Percentiles rank a stretch among this genome's conserved stretches.
Evolutionary conservation across 2,797 vertebrate species (phyloP).

Genomic region (Betta splendens): DNA sequence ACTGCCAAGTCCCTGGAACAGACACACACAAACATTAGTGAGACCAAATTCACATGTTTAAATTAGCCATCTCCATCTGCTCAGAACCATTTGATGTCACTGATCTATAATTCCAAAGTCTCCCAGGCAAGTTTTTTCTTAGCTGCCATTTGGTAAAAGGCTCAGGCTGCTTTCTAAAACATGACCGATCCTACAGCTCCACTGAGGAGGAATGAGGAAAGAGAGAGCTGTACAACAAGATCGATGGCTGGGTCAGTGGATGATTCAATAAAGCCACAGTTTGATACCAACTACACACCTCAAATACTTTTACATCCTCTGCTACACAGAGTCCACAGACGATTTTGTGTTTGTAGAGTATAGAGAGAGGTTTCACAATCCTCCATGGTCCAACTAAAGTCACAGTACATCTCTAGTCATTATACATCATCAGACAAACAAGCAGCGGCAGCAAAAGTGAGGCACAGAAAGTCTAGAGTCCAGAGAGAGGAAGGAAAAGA

Average conservation of each 20-base stretch:
- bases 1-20: conserved; percentile 88
- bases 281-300: conserved; percentile 71
- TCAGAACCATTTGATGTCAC: conserved; percentile 55
- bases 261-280: conserved; percentile 75
- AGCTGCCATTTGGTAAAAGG: conserved; percentile 43
- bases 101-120: conserved; percentile 68
- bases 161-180: conserved; percentile 60
- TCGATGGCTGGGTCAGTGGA: conserved; percentile 71
- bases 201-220: conserved; percentile 43
- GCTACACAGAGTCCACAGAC: conserved; percentile 31
- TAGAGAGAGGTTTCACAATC: conserved; percentile 46
- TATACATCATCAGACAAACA: conserved; percentile 72
- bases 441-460: conserved; percentile 39
- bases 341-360: conserved; percentile 14
- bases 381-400: conserved; percentile 69
- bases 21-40: conserved; percentile 42
- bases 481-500: conserved; percentile 12
- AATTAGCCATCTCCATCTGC: conserved; percentile 65
- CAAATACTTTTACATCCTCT: conserved; percentile 52
- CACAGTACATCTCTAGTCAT: conserved; percentile 52
- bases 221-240: conserved; percentile 52
- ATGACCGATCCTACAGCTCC: conserved; percentile 72
- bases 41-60: conserved; percentile 48
- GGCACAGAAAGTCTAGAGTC: conserved; percentile 18
- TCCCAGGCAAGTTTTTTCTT: conserved; percentile 55